Percentiles rank a stretch among this genome's conserved stretches.
phyloP scores from a whole-genome alignment of 1,140 invertebrate species.

The Drosophila elegans region DNA sequence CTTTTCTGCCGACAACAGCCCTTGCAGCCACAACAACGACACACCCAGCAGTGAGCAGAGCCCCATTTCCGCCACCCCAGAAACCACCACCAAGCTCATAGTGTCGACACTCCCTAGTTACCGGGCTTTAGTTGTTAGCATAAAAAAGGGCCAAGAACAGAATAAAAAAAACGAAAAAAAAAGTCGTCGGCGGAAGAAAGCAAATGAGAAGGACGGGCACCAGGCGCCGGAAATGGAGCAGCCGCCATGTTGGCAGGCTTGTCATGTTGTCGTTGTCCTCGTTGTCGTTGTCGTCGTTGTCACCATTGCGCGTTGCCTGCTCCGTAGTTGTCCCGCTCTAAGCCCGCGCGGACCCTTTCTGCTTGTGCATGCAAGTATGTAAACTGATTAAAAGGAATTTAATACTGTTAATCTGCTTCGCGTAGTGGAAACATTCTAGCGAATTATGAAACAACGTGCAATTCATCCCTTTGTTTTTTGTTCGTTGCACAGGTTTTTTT shows the following conservation, averaged over 20 bases:
- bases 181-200: constrained; percentile 5
- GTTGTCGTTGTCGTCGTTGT: constrained; percentile 25
- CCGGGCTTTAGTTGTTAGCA: constrained; percentile 51
- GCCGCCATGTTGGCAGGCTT: constrained; percentile 73
- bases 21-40: constrained; percentile 59
- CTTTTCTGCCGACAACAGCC: constrained; percentile 46
- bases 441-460: constrained; percentile 35
- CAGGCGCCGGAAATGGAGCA: constrained; percentile 70
- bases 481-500: not conserved
- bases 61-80: constrained; percentile 37
- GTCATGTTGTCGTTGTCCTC: constrained; percentile 46
- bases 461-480: not conserved
- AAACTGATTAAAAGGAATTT: constrained; percentile 82
- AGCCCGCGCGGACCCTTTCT: constrained; percentile 53
- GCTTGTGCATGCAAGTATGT: constrained; percentile 75
- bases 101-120: constrained; percentile 49
- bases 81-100: constrained; percentile 14
- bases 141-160: constrained; percentile 45
- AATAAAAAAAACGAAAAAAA: constrained; percentile 17
- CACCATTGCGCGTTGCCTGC: constrained; percentile 1
- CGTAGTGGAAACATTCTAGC: constrained; percentile 64
- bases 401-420: constrained; percentile 81
- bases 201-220: constrained; percentile 28
- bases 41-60: constrained; percentile 50
- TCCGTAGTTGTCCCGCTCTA: constrained; percentile 21